Conservation (phyloP, 2,113 vertebrate species). For the Paratilapia polleni region DNA sequence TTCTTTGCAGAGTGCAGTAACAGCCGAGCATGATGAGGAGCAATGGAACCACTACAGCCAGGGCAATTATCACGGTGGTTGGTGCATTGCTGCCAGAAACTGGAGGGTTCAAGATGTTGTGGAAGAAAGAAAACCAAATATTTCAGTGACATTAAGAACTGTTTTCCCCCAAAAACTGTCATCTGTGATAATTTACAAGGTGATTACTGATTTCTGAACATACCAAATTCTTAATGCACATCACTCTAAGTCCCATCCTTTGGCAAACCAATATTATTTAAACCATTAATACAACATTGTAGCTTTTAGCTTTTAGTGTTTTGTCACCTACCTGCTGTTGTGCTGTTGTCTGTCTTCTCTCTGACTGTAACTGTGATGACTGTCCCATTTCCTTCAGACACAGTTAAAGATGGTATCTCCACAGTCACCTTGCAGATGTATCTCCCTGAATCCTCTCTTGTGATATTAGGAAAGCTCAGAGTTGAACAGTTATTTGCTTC, state of each 20-base stretch:
- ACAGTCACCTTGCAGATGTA: not conserved
- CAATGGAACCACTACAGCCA: not conserved
- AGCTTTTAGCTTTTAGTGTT: not conserved
- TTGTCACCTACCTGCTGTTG: not conserved
- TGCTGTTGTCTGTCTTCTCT: accelerated
- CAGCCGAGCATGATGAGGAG: not conserved
- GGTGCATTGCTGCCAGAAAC: accelerated
- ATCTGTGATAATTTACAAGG: not conserved
- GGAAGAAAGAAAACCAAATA: too few species aligned
- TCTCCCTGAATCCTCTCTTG: not conserved
- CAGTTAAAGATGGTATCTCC: accelerated
- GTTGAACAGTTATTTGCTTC: not conserved
- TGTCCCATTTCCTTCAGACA: accelerated
- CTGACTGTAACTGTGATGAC: conserved; percentile 25
- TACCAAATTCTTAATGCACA: too few species aligned
- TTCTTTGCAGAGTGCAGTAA: conserved; percentile 26
- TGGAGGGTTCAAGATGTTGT: too few species aligned
- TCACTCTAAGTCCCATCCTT: too few species aligned
- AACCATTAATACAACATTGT: not conserved
- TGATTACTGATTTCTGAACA: not conserved
- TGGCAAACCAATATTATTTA: too few species aligned
- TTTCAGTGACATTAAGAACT: not conserved
- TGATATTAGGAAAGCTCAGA: not conserved
- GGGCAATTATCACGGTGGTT: accelerated
- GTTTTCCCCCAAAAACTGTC: too few species aligned